Evolutionary conservation across 1,140 invertebrate genomes (phyloP), one percentile per base, ranked within the genome.

Genomic region (Penaeus japonicus): DNA sequence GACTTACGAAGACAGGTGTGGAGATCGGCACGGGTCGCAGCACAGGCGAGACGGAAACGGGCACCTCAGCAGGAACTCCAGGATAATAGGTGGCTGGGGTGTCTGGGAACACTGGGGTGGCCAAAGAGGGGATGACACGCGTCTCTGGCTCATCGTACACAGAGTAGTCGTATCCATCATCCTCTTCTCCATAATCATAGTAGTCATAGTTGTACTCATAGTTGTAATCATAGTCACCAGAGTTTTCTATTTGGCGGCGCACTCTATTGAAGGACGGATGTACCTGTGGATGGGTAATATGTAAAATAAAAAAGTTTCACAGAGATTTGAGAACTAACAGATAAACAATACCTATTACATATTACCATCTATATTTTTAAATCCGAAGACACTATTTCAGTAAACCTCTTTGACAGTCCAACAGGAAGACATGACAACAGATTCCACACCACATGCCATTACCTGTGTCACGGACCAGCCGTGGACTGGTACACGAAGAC

Each of bases 391-490:
- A 47, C 47, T 15, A 47, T 12, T 47, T n/a, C n/a, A n/a, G n/a
- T n/a, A n/a, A n/a, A n/a, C n/a, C n/a, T n/a, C n/a, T n/a, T 47
- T 47, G 10, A 47, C 47, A 47, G 47, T 47, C 7, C 20, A 54
- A 57, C 27, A 82, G 2, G 7, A 82, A 27, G 18, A 18, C 1
- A 62, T n/a, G 22, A 7, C 32, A 20, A 17, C 12, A 81, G 1
- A 32, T 10, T 24, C 57, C 27, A 81, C 18, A 22, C 32, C 47
- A 2, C 18, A 59, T 1, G 47, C 57, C 4, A 77, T 15, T 90
- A 93, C 93, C 92, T 93, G 92, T 89, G 93, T 92, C 78, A 96
- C 93, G 84, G 94, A 93, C 95, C 95, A 96, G 1, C 94, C 94
- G 53, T 95, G 92, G 0, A 96, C 94, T 5, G 95, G 94, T 87